Percentiles rank a stretch among this genome's conserved stretches.
Conservation (phyloP, 2,797 vertebrate genomes). For the Masticophis lateralis region DNA sequence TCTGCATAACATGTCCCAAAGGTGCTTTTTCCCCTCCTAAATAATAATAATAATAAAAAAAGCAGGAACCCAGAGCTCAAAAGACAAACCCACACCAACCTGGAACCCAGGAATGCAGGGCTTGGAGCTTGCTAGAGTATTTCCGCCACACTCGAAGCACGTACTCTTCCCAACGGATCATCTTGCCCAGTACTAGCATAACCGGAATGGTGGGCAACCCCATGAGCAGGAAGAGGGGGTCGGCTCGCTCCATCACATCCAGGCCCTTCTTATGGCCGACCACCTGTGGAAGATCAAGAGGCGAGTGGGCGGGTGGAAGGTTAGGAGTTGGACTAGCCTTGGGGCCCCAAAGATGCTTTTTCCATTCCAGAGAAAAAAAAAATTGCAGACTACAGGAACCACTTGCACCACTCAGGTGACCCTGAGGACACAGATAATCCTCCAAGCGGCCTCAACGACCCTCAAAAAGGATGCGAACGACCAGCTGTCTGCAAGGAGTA, state of each 20-base stretch:
- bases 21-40: too few species aligned
- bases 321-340: too few species aligned
- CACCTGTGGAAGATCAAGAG: constrained; percentile 60
- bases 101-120: constrained; percentile 48
- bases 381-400: too few species aligned
- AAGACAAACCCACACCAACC: constrained; percentile 43
- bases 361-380: too few species aligned
- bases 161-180: constrained; percentile 81
- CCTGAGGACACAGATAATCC: too few species aligned
- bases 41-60: too few species aligned
- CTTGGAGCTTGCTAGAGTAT: constrained; percentile 62
- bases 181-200: constrained; percentile 76
- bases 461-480: too few species aligned
- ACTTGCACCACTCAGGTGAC: too few species aligned
- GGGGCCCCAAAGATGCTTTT: too few species aligned
- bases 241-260: constrained; percentile 76
- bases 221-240: constrained; percentile 78
- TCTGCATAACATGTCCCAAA: neutral
- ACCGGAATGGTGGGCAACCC: constrained; percentile 79
- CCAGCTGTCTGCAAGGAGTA: too few species aligned
- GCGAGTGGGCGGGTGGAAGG: too few species aligned
- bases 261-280: constrained; percentile 80
- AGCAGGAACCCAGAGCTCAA: neutral
- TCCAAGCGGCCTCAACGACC: too few species aligned
- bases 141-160: constrained; percentile 75